A percentile compares a stretch with the other conserved stretches of the same genome.
Evolutionary conservation across 2,888 invertebrate genomes (phyloP).

Genomic region (Lasius fuliginosus): DNA sequence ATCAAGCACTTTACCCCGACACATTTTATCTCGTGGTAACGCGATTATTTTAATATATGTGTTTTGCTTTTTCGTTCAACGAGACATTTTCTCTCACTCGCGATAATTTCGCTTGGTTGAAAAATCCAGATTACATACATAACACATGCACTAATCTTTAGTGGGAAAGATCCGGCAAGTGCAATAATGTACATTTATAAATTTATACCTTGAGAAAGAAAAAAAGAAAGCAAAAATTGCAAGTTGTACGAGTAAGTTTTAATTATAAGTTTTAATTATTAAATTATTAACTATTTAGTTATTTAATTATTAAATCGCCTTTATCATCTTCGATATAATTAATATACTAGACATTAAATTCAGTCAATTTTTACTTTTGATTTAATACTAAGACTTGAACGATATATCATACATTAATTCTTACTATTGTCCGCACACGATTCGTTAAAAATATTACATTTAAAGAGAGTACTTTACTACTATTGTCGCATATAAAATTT

Average conservation of each 20-base stretch:
- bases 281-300: too few relatives aligned
- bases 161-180: slow-evolving; percentile 2
- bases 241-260: neutral
- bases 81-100: slow-evolving; percentile 35
- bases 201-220: slow-evolving; percentile 23
- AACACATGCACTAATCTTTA: slow-evolving; percentile 10
- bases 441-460: slow-evolving; percentile 8
- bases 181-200: neutral
- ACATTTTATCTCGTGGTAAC: slow-evolving; percentile 9
- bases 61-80: slow-evolving; percentile 30
- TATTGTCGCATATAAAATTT: neutral
- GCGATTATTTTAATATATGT: slow-evolving; percentile 28
- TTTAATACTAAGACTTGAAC: slow-evolving; percentile 13
- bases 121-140: slow-evolving; percentile 28
- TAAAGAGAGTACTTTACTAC: slow-evolving; percentile 6
- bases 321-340: slow-evolving; percentile 11
- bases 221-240: neutral
- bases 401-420: slow-evolving; percentile 20
- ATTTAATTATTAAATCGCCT: slow-evolving; percentile 18
- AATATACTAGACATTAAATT: slow-evolving; percentile 6
- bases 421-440: neutral
- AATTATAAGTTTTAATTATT: neutral
- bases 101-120: slow-evolving; percentile 38
- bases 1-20: slow-evolving; percentile 34
- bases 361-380: slow-evolving; percentile 34